Conservation (phyloP, 2,888 invertebrate species). For the Iselma pallidipennis region DNA sequence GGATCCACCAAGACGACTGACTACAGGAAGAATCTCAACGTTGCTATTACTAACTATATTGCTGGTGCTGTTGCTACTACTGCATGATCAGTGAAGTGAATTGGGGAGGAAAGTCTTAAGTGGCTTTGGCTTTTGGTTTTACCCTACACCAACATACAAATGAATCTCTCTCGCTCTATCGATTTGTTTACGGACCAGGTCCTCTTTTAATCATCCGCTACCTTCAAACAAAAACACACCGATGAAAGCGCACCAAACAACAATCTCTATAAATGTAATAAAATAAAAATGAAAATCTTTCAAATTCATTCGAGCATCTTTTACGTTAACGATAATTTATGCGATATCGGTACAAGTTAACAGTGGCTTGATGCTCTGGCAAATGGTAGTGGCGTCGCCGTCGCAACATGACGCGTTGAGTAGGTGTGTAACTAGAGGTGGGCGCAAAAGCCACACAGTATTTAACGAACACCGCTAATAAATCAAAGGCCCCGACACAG, state of each 20-base stretch:
- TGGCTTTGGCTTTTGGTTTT: slow-evolving; percentile 49
- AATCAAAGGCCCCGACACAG: slow-evolving; percentile 52
- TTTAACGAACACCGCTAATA: slow-evolving; percentile 54
- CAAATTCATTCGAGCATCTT: neutral
- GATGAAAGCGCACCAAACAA: too few species aligned
- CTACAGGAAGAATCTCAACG: slow-evolving; percentile 10
- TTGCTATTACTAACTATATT: too few species aligned
- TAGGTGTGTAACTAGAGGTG: neutral
- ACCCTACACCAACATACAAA: slow-evolving; percentile 41
- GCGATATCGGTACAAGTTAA: neutral
- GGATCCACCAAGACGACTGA: slow-evolving; percentile 12
- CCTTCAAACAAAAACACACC: neutral
- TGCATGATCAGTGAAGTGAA: slow-evolving; percentile 44
- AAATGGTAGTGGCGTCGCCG: neutral
- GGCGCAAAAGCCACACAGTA: slow-evolving; percentile 37
- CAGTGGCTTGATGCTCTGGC: neutral
- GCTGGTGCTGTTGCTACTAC: neutral
- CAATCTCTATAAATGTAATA: too few species aligned
- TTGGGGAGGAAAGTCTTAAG: slow-evolving; percentile 48
- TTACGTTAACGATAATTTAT: neutral
- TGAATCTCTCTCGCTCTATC: slow-evolving; percentile 38
- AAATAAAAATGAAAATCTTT: neutral
- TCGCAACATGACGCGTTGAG: neutral
- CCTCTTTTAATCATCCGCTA: slow-evolving; percentile 20
- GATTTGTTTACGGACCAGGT: slow-evolving; percentile 39